These are phyloP conservation scores for Siniperca chuatsi DNA, from an alignment of 2,113 vertebrate genomes.

Conservation along the genomic window DNA sequence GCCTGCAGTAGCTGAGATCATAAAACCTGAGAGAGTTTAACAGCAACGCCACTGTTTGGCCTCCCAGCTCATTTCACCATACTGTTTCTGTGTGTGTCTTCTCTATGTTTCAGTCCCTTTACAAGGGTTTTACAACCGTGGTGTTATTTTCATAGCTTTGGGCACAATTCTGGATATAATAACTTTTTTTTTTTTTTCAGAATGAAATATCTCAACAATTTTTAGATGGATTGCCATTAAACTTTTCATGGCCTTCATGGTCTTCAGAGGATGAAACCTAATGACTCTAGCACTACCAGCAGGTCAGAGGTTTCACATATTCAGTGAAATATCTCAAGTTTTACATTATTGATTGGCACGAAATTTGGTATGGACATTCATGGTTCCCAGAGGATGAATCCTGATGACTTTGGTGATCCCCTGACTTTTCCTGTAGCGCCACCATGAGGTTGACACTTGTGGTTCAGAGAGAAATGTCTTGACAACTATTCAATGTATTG, in stretches of 20 bases:
- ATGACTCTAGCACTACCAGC: too few relatives aligned
- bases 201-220: neutral
- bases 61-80: slow-evolving; percentile 45
- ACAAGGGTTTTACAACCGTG: slow-evolving; percentile 16
- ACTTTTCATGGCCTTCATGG: neutral
- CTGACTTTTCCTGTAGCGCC: neutral
- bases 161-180: neutral
- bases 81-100: neutral
- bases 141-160: slow-evolving; percentile 22
- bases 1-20: slow-evolving; percentile 68
- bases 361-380: neutral
- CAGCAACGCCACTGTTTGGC: slow-evolving; percentile 67
- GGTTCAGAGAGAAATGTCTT: neutral
- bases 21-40: slow-evolving; percentile 70
- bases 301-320: too few relatives aligned
- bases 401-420: neutral
- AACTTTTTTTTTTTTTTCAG: neutral
- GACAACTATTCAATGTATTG: neutral
- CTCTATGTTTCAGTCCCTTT: neutral
- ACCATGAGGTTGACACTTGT: neutral
- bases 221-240: neutral
- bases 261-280: neutral
- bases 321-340: neutral
- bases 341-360: neutral
- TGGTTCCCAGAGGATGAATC: neutral